phyloP scores from a whole-genome alignment of 2,113 vertebrate genomes.

The Leucopsar rothschildi region DNA sequence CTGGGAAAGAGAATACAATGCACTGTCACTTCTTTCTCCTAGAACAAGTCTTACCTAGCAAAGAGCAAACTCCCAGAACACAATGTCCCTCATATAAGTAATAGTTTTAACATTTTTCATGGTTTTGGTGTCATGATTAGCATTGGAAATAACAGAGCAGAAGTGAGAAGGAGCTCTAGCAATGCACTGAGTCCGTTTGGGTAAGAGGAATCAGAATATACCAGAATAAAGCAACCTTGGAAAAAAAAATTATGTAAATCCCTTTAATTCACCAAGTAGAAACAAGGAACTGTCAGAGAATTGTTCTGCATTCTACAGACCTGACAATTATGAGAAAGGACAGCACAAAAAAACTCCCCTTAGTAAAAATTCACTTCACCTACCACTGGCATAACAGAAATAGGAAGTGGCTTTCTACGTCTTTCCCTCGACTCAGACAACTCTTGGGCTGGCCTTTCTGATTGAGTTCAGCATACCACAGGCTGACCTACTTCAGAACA shows the following conservation, averaged over 20 bases:
- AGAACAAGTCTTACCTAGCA: background rate
- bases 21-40: background rate
- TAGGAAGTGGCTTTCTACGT: constrained; percentile 53
- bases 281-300: background rate
- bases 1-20: background rate
- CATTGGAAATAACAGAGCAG: background rate
- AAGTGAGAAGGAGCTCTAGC: background rate
- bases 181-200: background rate
- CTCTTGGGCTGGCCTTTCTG: constrained; percentile 33
- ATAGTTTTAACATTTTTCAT: background rate
- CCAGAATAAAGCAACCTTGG: background rate
- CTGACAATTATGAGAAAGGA: background rate
- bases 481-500: constrained; percentile 73
- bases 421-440: constrained; percentile 14
- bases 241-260: background rate
- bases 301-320: background rate
- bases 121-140: background rate
- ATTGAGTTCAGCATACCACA: constrained; percentile 58
- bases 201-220: background rate
- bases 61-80: background rate
- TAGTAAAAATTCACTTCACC: constrained; percentile 8
- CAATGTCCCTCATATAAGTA: background rate
- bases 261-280: background rate
- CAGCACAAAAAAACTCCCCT: background rate
- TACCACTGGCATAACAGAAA: background rate